Conservation (phyloP, 35 echinoderm and acorn worm genomes). For the Acanthaster planci region DNA sequence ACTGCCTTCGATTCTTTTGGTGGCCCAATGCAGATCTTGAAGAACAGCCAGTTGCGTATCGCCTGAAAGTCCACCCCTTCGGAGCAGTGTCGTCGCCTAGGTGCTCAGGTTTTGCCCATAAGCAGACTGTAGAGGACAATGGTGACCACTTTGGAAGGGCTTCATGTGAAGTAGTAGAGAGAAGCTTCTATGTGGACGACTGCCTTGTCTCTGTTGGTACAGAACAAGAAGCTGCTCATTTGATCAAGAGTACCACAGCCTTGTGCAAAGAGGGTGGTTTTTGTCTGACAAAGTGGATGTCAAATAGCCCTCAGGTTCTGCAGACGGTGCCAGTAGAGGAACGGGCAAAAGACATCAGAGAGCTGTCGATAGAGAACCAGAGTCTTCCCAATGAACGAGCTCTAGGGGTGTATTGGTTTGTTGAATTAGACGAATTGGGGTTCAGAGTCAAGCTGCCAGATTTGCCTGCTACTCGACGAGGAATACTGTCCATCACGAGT, state of each 20-base stretch:
- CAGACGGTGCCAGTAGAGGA: constrained; percentile 43
- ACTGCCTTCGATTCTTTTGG: constrained; percentile 37
- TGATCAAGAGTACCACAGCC: constrained; percentile 1
- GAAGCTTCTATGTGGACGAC: constrained; percentile 74
- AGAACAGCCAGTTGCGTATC: background rate
- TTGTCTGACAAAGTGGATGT: constrained; percentile 42
- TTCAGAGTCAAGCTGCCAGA: constrained; percentile 37
- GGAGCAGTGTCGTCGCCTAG: constrained; percentile 48
- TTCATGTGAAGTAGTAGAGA: constrained; percentile 7
- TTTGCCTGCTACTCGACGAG: constrained; percentile 39
- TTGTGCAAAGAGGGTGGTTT: constrained; percentile 36
- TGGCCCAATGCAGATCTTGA: constrained; percentile 50
- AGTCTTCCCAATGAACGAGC: constrained; percentile 53
- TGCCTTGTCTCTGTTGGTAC: constrained; percentile 25
- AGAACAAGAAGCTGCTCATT: constrained; percentile 9
- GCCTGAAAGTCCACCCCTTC: constrained; percentile 31
- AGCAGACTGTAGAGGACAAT: constrained; percentile 39
- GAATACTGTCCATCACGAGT: constrained; percentile 52
- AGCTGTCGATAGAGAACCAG: constrained; percentile 27
- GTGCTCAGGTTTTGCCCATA: constrained; percentile 53
- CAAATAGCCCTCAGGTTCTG: constrained; percentile 38
- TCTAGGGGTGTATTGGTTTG: constrained; percentile 61
- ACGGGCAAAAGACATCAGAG: constrained; percentile 39
- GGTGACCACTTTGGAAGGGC: background rate
- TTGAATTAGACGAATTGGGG: constrained; percentile 44